Percentiles rank a stretch among this genome's conserved stretches.
Conservation (phyloP, 2,113 vertebrate genomes). For the Phrynosoma blainvillii region DNA sequence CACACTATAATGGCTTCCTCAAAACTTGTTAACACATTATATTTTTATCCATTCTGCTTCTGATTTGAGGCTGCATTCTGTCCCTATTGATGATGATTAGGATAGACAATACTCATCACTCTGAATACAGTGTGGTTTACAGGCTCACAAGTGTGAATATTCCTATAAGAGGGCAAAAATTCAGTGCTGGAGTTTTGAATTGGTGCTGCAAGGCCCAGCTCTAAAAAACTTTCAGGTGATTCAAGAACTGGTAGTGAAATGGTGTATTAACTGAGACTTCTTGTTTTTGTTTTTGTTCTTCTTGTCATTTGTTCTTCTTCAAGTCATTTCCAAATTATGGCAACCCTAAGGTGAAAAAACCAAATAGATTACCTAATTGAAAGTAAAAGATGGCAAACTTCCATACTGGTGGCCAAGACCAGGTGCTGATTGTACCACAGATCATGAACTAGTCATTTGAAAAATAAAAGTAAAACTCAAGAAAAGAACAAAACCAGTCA, state of each 20-base stretch:
- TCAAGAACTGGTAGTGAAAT: background rate
- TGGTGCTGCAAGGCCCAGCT: background rate
- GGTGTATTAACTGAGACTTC: background rate
- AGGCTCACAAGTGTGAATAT: background rate
- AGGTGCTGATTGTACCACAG: too few relatives aligned
- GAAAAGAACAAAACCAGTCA: too few relatives aligned
- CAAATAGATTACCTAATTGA: too few relatives aligned
- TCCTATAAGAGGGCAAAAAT: background rate
- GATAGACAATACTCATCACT: background rate
- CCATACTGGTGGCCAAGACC: too few relatives aligned
- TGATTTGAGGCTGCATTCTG: background rate
- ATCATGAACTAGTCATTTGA: too few relatives aligned
- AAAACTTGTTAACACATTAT: background rate
- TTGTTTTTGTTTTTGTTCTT: too few relatives aligned
- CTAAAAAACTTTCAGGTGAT: background rate
- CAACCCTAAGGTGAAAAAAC: too few relatives aligned
- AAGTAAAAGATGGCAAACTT: too few relatives aligned
- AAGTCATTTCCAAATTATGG: too few relatives aligned
- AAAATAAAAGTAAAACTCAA: too few relatives aligned
- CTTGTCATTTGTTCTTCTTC: too few relatives aligned
- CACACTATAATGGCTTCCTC: background rate
- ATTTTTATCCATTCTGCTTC: conserved; percentile 6
- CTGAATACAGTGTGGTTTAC: background rate
- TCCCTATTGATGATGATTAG: background rate
- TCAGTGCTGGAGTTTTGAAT: background rate